Evolutionary conservation across 2,797 vertebrate species (phyloP).

Genomic region (Pseudotriccus pelzelni): DNA sequence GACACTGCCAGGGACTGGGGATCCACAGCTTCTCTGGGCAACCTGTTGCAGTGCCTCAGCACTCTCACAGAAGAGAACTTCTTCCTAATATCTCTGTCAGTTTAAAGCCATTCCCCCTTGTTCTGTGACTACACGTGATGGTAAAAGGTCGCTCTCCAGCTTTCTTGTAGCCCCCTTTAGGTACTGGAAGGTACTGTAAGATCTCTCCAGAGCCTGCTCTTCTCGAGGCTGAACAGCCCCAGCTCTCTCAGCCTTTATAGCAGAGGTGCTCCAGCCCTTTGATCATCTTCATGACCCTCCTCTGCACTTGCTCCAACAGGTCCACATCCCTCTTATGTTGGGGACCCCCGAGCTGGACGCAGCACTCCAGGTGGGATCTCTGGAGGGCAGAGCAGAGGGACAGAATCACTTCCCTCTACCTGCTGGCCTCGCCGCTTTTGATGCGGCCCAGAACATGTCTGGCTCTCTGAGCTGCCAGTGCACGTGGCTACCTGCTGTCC

Average conservation of each 20-base stretch:
- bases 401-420: fast-evolving
- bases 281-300: not conserved
- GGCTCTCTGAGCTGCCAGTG: not conserved
- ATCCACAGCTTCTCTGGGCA: not conserved
- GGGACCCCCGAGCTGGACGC: not conserved
- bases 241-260: not conserved
- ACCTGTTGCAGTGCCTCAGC: not conserved
- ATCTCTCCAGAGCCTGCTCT: not conserved
- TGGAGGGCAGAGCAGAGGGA: not conserved
- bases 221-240: not conserved
- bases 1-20: too few species aligned
- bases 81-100: not conserved
- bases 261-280: not conserved
- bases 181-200: not conserved
- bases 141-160: not conserved
- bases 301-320: fast-evolving
- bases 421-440: fast-evolving
- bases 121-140: not conserved
- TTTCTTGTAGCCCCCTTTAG: not conserved
- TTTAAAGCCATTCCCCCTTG: not conserved
- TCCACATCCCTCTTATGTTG: not conserved
- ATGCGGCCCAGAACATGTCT: not conserved
- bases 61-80: not conserved
- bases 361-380: not conserved
- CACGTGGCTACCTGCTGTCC: not conserved